Evolutionary conservation across 2,113 vertebrate genomes (phyloP).

Genomic region (Grus americana): DNA sequence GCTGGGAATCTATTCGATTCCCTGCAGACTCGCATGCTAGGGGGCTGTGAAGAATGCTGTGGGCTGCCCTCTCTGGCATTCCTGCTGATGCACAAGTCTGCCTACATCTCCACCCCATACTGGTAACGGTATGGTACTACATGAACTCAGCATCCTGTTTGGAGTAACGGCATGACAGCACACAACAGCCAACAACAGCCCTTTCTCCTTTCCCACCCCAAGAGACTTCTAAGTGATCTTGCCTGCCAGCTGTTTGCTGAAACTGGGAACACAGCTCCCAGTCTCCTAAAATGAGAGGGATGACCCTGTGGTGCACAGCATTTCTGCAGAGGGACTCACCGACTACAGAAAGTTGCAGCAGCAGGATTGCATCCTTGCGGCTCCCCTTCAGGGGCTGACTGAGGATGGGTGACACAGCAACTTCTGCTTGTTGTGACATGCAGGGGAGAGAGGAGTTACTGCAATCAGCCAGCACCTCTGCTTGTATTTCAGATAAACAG

Average conservation of each 20-base stretch:
- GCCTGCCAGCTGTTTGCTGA: neutral
- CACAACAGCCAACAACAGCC: neutral
- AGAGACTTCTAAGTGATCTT: neutral
- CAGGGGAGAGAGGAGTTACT: neutral
- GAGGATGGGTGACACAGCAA: neutral
- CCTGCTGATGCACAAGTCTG: neutral
- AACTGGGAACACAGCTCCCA: neutral
- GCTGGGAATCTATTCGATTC: neutral
- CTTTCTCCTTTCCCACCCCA: neutral
- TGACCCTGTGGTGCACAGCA: neutral
- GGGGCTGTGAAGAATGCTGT: fast-evolving
- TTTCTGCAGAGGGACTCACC: neutral
- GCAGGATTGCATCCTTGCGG: neutral
- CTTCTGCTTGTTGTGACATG: neutral
- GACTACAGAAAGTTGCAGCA: neutral
- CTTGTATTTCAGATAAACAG: neutral
- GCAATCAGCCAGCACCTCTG: neutral
- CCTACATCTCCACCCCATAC: neutral
- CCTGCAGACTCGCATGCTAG: neutral
- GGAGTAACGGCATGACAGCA: neutral
- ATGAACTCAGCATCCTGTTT: neutral
- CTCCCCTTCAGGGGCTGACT: neutral
- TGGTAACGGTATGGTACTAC: neutral
- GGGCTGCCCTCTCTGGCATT: neutral
- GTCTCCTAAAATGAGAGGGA: neutral